Conservation (phyloP, 2,888 invertebrate genomes). For the Heliconius ethilla region DNA sequence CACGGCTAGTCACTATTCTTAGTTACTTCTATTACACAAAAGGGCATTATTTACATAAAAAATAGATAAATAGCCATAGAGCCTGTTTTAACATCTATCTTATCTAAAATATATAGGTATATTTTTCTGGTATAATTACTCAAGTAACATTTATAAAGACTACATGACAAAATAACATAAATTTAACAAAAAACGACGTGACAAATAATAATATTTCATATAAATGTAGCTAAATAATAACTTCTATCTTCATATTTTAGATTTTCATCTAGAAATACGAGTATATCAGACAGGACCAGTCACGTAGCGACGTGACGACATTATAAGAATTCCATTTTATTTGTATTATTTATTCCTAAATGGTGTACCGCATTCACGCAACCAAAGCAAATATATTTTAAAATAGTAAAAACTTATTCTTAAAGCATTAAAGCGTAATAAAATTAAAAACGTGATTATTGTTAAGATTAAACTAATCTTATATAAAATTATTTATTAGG, state of each 20-base stretch:
- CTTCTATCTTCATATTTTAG: slow-evolving; percentile 1
- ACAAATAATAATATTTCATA: slow-evolving; percentile 10
- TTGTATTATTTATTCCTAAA: slow-evolving; percentile 12
- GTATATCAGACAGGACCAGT: slow-evolving; percentile 1
- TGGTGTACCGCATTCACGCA: background rate
- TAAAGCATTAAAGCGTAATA: background rate
- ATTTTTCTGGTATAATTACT: background rate
- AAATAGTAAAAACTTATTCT: background rate
- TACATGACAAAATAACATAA: background rate
- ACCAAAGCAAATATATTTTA: background rate
- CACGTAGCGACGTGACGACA: slow-evolving; percentile 19
- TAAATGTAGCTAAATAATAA: background rate
- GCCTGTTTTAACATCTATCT: too few species aligned
- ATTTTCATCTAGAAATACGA: background rate
- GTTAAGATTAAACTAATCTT: too few species aligned
- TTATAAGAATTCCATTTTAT: slow-evolving; percentile 19
- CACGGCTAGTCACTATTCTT: too few species aligned
- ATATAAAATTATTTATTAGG: too few species aligned
- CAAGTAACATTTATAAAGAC: background rate
- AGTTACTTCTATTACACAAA: too few species aligned
- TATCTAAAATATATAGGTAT: too few species aligned
- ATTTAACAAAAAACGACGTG: background rate
- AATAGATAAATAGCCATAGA: too few species aligned
- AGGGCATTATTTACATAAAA: too few species aligned
- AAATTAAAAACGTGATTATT: too few species aligned